Conservation (phyloP, 2,888 invertebrate species). For the Ceriagrion tenellum region DNA sequence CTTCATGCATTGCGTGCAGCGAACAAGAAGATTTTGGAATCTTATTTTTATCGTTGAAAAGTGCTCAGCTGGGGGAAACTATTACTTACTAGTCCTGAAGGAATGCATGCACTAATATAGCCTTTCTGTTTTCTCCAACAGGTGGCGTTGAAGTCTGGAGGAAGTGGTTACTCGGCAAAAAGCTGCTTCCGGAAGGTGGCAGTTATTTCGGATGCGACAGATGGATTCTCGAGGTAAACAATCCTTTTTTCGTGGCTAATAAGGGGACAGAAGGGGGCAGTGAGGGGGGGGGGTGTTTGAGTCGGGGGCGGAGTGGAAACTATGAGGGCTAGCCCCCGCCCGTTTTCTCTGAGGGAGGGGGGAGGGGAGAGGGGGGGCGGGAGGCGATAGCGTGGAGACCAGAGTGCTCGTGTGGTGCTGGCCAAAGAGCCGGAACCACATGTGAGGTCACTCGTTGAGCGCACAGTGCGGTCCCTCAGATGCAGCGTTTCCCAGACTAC, state of each 20-base stretch:
- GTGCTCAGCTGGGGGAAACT: too few relatives aligned
- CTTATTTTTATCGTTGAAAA: too few relatives aligned
- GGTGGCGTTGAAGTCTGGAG: background rate
- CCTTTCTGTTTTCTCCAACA: background rate
- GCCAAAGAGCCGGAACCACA: too few relatives aligned
- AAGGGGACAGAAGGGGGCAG: background rate
- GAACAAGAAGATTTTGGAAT: too few relatives aligned
- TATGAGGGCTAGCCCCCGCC: background rate
- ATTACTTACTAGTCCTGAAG: background rate
- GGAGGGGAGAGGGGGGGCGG: too few relatives aligned
- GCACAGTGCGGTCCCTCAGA: too few relatives aligned
- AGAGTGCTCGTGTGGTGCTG: too few relatives aligned
- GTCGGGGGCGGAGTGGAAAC: background rate
- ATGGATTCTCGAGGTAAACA: background rate
- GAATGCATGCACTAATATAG: background rate
- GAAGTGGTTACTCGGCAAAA: constrained; percentile 17
- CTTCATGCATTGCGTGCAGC: too few relatives aligned
- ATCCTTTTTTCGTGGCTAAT: background rate
- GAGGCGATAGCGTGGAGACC: too few relatives aligned
- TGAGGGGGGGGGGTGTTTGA: background rate
- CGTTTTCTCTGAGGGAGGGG: too few relatives aligned
- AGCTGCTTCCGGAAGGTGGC: background rate
- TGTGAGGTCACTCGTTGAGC: too few relatives aligned
- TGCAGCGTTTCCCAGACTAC: too few relatives aligned
- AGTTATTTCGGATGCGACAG: background rate